phyloP scores from a whole-genome alignment of 1,140 invertebrate species.

The Steinernema feltiae region DNA sequence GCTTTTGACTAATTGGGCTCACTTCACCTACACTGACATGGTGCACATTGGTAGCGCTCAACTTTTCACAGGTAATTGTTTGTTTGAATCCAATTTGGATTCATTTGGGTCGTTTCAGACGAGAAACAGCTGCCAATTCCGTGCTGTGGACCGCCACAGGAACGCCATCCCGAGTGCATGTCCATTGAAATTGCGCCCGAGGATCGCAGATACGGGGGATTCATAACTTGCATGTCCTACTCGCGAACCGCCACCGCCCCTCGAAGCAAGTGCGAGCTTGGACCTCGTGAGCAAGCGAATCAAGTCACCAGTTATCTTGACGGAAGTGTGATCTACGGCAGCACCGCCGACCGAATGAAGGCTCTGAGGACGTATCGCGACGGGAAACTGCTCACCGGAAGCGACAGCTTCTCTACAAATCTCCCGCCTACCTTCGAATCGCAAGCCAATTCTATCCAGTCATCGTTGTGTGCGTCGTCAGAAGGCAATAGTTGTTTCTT shows the following conservation, averaged over 20 bases:
- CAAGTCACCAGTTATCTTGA: slow-evolving; percentile 85
- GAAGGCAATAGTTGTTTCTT: slow-evolving; percentile 7
- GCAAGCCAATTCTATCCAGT: not conserved
- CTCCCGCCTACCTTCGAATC: not conserved
- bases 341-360: slow-evolving; percentile 61
- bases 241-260: slow-evolving; percentile 46
- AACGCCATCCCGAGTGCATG: not conserved
- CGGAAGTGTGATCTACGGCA: slow-evolving; percentile 77
- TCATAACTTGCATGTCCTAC: slow-evolving; percentile 47
- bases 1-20: slow-evolving; percentile 37
- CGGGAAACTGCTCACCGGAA: slow-evolving; percentile 52
- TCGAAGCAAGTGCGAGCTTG: slow-evolving; percentile 58
- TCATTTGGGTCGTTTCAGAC: slow-evolving; percentile 36
- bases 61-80: slow-evolving; percentile 32
- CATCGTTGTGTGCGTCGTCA: not conserved
- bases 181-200: slow-evolving; percentile 2
- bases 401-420: slow-evolving; percentile 14
- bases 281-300: slow-evolving; percentile 83
- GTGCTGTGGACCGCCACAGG: slow-evolving; percentile 47
- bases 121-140: slow-evolving; percentile 35
- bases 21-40: slow-evolving; percentile 44
- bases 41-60: slow-evolving; percentile 44
- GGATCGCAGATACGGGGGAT: not conserved
- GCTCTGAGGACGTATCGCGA: slow-evolving; percentile 62
- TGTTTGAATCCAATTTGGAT: too few species aligned